phyloP scores from a whole-genome alignment of 1,140 invertebrate genomes.

The Eriocheir sinensis region DNA sequence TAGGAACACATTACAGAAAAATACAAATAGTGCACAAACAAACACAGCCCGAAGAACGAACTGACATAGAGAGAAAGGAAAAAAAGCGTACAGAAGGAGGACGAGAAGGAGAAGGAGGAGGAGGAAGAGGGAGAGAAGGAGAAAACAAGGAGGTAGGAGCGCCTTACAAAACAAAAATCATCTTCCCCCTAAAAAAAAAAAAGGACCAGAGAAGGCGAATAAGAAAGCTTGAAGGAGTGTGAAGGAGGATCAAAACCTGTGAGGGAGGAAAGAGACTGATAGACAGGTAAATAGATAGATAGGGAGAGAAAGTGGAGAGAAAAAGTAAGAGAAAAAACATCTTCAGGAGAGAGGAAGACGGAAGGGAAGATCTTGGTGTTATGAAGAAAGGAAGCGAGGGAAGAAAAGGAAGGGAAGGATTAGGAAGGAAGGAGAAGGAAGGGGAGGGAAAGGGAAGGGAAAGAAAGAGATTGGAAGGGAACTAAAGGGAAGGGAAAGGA shows the following conservation, averaged over 20 bases:
- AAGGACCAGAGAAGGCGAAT: too few species aligned
- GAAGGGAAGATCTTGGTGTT: neutral
- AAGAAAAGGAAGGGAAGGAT: neutral
- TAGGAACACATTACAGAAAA: neutral
- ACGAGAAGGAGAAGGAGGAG: too few species aligned
- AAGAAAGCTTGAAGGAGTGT: neutral
- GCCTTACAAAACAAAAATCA: too few species aligned
- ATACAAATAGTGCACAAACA: too few species aligned
- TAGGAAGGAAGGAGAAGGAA: neutral
- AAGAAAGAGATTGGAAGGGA: neutral
- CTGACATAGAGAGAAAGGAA: too few species aligned
- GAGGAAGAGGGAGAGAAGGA: too few species aligned
- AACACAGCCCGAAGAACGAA: too few species aligned
- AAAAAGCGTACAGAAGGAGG: too few species aligned
- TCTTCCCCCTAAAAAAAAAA: too few species aligned
- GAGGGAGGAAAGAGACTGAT: neutral
- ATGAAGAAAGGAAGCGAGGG: neutral
- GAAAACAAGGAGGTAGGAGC: too few species aligned
- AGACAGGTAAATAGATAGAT: neutral
- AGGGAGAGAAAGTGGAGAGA: conserved; percentile 19
- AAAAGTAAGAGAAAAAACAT: neutral
- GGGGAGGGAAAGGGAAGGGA: conserved; percentile 2
- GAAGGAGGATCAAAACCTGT: neutral
- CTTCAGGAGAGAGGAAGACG: neutral
- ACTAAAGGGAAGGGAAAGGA: neutral